Percentiles rank a stretch among this genome's conserved stretches.
These are phyloP conservation scores for Pteropus rufus DNA, from an alignment of 2,797 vertebrate species.

Conservation along the genomic window DNA sequence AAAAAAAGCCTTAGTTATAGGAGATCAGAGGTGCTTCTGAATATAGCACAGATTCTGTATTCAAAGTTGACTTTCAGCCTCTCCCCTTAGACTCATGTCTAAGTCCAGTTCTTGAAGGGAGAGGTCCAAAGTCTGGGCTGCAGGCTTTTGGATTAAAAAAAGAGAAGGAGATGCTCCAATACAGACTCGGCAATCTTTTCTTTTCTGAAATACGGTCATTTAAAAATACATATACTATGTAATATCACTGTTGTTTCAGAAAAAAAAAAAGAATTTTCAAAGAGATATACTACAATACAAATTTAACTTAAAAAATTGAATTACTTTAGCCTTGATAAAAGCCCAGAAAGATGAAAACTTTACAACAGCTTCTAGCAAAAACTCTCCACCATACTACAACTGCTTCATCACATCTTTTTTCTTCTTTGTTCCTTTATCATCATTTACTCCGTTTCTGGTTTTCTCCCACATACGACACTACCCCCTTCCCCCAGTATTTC, in stretches of 20 bases:
- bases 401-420: not conserved
- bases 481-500: not conserved
- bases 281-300: not conserved
- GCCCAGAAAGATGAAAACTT: not conserved
- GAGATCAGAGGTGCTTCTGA: not conserved
- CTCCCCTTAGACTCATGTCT: not conserved
- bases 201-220: not conserved
- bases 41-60: not conserved
- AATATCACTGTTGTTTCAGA: not conserved
- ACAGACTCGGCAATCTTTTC: not conserved
- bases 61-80: not conserved
- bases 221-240: not conserved
- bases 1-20: not conserved
- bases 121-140: not conserved
- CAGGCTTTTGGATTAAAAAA: not conserved
- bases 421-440: not conserved
- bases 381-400: not conserved
- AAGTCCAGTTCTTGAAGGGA: not conserved
- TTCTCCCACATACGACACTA: not conserved
- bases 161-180: not conserved
- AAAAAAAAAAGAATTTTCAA: not conserved
- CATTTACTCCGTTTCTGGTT: not conserved
- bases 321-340: not conserved
- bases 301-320: not conserved
- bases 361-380: not conserved